A percentile compares a stretch with the other conserved stretches of the same genome.
phyloP scores from a whole-genome alignment of 1,140 invertebrate species.

The Drosophila hydei region DNA sequence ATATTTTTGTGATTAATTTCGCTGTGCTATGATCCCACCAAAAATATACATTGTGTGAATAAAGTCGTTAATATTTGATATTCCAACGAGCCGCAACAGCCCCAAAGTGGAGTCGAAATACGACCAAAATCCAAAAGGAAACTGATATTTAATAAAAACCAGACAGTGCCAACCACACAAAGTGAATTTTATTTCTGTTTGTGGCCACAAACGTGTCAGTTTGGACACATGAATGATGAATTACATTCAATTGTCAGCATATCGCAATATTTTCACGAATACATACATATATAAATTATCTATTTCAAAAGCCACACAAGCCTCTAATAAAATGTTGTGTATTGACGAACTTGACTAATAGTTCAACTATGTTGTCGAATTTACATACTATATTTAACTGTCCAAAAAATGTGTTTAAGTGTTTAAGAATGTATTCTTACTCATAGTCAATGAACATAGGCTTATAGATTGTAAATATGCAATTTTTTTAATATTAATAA shows the following conservation, averaged over 20 bases:
- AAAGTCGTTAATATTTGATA: slow-evolving; percentile 66
- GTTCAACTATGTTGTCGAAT: too few relatives aligned
- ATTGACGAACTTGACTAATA: neutral
- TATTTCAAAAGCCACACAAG: slow-evolving; percentile 23
- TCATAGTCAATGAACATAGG: too few relatives aligned
- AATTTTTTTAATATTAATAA: too few relatives aligned
- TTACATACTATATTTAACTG: too few relatives aligned
- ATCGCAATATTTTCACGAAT: slow-evolving; percentile 27
- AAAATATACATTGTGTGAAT: slow-evolving; percentile 41
- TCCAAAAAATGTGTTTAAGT: too few relatives aligned
- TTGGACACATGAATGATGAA: slow-evolving; percentile 81
- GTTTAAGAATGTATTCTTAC: too few relatives aligned
- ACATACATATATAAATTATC: slow-evolving; percentile 22
- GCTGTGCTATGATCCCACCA: slow-evolving; percentile 32
- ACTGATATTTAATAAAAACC: slow-evolving; percentile 48
- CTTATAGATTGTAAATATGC: too few relatives aligned
- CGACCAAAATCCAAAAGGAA: slow-evolving; percentile 12
- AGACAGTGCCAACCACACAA: slow-evolving; percentile 69
- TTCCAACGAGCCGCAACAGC: slow-evolving; percentile 11
- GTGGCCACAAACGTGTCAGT: slow-evolving; percentile 79
- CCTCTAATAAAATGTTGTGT: slow-evolving; percentile 28
- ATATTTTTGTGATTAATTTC: slow-evolving; percentile 77
- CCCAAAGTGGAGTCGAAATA: slow-evolving; percentile 26
- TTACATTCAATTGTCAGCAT: slow-evolving; percentile 53
- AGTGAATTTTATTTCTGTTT: slow-evolving; percentile 78